Percentiles rank a stretch among this genome's conserved stretches.
These are phyloP conservation scores for Heliconius erato DNA, from an alignment of 2,888 invertebrate genomes.

Conservation along the genomic window DNA sequence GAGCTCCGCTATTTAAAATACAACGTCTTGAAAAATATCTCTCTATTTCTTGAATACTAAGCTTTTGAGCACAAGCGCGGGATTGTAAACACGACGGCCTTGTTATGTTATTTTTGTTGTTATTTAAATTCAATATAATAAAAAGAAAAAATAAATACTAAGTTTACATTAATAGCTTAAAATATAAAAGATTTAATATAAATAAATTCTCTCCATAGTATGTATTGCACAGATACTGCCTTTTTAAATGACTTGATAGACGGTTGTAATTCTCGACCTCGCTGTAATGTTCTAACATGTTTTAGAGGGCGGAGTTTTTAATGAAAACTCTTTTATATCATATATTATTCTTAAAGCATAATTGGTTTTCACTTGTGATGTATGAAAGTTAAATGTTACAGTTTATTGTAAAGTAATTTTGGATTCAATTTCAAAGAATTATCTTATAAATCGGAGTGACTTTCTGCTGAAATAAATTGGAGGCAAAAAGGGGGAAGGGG, in stretches of 20 bases:
- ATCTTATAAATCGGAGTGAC: not conserved
- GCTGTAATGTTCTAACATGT: conserved; percentile 28
- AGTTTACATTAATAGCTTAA: not conserved
- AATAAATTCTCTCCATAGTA: not conserved
- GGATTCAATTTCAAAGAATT: not conserved
- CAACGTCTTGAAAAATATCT: no score
- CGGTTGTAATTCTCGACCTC: conserved; percentile 26
- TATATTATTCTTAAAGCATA: not conserved
- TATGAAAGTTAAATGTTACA: not conserved
- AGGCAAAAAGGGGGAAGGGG: no score
- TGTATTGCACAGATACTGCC: conserved; percentile 46
- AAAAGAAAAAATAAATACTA: not conserved
- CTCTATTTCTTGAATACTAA: no score
- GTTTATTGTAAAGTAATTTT: not conserved
- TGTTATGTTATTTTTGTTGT: no score
- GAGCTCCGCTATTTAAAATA: no score
- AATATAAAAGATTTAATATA: not conserved
- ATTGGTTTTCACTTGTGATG: not conserved
- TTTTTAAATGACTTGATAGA: conserved; percentile 38
- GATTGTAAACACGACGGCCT: no score
- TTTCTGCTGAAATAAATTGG: no score
- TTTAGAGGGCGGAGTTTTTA: conserved; percentile 15
- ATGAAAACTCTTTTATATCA: conserved; percentile 14
- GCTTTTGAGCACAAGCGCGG: no score
- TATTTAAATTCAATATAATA: not conserved